Conservation (phyloP, 1,140 invertebrate genomes). For the Sitodiplosis mosellana region DNA sequence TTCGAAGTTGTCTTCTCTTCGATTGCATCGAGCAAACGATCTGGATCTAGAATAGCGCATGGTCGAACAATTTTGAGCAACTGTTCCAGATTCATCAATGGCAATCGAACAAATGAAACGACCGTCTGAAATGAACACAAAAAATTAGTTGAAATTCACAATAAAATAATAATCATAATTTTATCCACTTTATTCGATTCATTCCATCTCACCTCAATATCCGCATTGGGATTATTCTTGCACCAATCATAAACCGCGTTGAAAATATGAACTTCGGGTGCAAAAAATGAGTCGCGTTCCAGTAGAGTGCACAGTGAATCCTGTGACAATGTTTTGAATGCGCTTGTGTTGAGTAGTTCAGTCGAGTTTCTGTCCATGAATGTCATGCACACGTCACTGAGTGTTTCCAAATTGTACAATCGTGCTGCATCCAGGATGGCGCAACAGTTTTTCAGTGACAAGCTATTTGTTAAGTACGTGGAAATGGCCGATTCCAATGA, state of each 20-base stretch:
- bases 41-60: constrained; percentile 65
- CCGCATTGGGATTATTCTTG: constrained; percentile 47
- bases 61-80: constrained; percentile 74
- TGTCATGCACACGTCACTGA: constrained; percentile 46
- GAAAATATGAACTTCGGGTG: constrained; percentile 90
- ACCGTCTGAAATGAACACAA: constrained; percentile 22
- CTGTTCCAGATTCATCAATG: constrained; percentile 69
- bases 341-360: constrained; percentile 65
- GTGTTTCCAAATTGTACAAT: constrained; percentile 36
- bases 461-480: constrained; percentile 74
- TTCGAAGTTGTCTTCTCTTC: constrained; percentile 58
- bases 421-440: constrained; percentile 80
- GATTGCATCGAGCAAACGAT: constrained; percentile 88
- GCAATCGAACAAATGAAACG: constrained; percentile 55
- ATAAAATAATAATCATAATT: not conserved
- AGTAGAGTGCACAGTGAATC: constrained; percentile 74
- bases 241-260: constrained; percentile 73
- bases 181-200: too few species aligned
- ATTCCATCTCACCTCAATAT: constrained; percentile 31
- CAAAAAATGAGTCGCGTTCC: constrained; percentile 86
- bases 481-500: constrained; percentile 83
- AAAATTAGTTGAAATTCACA: not conserved
- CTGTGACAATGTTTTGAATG: constrained; percentile 67
- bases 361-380: constrained; percentile 80
- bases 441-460: constrained; percentile 79